Conservation (phyloP, 37 sponge, comb jelly and placozoan species). For the Agelas oroides region DNA sequence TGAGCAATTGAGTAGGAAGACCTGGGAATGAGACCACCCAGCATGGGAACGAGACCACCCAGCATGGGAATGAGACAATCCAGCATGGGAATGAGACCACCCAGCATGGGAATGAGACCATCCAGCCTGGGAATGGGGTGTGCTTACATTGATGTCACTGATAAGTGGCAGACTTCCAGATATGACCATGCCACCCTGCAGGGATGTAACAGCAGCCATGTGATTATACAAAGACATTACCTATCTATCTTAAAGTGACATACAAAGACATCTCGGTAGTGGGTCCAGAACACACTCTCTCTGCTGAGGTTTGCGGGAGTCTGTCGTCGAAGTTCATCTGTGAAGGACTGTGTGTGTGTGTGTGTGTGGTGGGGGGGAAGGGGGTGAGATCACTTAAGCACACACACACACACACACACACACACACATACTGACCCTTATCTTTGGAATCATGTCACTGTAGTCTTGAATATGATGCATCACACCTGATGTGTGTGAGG, state of each 20-base stretch:
- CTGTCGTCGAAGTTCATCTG: background rate
- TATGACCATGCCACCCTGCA: background rate
- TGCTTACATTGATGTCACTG: background rate
- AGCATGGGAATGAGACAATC: too few species aligned
- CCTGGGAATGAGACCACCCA: too few species aligned
- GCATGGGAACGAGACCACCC: too few species aligned
- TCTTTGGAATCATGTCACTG: background rate
- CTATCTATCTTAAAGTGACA: too few species aligned
- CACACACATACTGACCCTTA: background rate
- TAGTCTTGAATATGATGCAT: background rate
- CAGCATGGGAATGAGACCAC: too few species aligned
- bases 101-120: too few species aligned
- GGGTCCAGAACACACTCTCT: constrained; percentile 29
- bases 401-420: too few species aligned
- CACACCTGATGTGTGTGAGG: background rate
- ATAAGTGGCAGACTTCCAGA: background rate
- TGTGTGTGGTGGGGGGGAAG: background rate
- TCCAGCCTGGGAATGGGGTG: background rate
- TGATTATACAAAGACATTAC: too few species aligned
- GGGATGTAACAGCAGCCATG: too few species aligned
- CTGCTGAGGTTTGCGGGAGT: background rate
- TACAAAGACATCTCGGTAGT: constrained; percentile 42
- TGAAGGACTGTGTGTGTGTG: constrained; percentile 4
- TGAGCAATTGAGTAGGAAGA: too few species aligned
- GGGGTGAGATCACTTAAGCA: too few species aligned